A percentile compares a stretch with the other conserved stretches of the same genome.
phyloP scores from a whole-genome alignment of 2,113 vertebrate species.

The Apus apus region DNA sequence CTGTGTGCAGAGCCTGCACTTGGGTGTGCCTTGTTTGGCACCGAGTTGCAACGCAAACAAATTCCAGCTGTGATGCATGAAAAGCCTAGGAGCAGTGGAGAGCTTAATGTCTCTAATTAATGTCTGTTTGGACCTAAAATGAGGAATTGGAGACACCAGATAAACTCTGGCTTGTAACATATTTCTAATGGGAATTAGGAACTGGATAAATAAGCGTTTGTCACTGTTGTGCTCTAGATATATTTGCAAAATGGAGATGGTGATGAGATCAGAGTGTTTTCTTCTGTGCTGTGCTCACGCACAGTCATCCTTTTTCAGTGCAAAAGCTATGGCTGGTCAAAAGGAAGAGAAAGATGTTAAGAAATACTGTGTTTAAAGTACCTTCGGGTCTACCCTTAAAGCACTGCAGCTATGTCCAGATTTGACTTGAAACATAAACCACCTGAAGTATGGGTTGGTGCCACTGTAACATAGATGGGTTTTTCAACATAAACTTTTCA shows the following conservation, averaged over 20 bases:
- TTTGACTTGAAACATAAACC: not conserved
- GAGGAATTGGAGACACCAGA: conserved; percentile 5
- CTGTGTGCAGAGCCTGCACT: not conserved
- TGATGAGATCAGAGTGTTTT: not conserved
- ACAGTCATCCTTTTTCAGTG: not conserved
- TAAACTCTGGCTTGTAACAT: not conserved
- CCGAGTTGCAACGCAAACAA: not conserved
- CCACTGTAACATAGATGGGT: not conserved
- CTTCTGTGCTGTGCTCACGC: not conserved
- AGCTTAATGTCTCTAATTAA: not conserved
- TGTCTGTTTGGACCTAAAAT: conserved; percentile 9
- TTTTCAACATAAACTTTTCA: not conserved
- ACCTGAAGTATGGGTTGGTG: rapidly evolving
- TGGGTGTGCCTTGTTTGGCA: conserved; percentile 48
- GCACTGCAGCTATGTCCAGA: not conserved
- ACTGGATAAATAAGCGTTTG: not conserved
- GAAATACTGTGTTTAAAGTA: not conserved
- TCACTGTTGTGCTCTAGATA: not conserved
- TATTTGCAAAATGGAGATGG: not conserved
- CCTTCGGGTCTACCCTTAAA: not conserved
- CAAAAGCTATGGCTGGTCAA: not conserved
- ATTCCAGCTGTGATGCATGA: conserved; percentile 29
- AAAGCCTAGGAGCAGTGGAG: conserved; percentile 1
- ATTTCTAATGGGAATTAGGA: not conserved
- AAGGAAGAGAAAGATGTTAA: not conserved